Evolutionary conservation across 2,888 invertebrate genomes (phyloP), one percentile per base, ranked within the genome.

Genomic region (Apodemia duryi): DNA sequence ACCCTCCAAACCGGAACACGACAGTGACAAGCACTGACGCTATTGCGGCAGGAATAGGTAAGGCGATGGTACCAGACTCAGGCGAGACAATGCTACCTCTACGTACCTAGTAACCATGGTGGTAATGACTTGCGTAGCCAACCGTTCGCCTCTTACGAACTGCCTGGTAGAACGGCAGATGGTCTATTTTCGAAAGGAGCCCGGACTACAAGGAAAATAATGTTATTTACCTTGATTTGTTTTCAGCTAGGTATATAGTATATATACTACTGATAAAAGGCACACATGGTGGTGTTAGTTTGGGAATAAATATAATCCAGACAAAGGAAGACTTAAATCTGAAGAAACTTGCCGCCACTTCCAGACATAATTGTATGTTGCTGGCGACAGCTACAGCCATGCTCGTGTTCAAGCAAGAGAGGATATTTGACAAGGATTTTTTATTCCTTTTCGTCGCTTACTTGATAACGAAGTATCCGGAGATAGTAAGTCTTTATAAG

Each of bases 171-270:
- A 21, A 21, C 21, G 21, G 21, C 21, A 21, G 21, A 21, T 21
- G 21, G 21, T 21, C 21, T 21, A 21, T 21, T 21, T 21, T 21
- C 21, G 1, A 21, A 21, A 21, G 21, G 21, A 21, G 21, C 21
- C 21, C 21, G 21, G 21, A 21, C 21, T 21, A n/a, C n/a, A 21
- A 21, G 21, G 21, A 21, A 21, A 21, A 21, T 21, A 21, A 21
- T 35, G 5, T 35, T 4, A 35, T 35, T 35, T 35, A 35, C 35
- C 3, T 41, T 65, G 21, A 67, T 65, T 57, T 63, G 11, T 76
- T 32, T 74, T 10, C 79, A 88, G 88, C 79, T 11, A 84, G 85
- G 1, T 85, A 77, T 69, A 66, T 80, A 0, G 13, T 82, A 9
- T 86, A 82, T 70, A 65, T 84, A 1, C 65, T 86, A 2, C 65